Evolutionary conservation across 1,140 invertebrate genomes (phyloP).

Genomic region (Drosophila athabasca): DNA sequence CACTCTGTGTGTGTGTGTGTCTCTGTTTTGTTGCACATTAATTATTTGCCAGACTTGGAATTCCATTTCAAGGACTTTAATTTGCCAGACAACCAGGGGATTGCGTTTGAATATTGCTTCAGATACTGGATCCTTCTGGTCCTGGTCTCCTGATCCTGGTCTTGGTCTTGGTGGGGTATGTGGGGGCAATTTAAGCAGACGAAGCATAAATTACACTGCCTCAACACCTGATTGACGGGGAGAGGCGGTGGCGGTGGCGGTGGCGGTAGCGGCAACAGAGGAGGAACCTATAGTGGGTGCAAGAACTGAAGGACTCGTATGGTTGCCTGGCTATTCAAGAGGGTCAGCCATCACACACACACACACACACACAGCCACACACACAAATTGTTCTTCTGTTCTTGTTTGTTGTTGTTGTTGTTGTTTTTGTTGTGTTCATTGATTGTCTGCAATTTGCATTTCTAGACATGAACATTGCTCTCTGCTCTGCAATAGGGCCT

Average conservation of each 20-base stretch:
- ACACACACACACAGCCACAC: constrained; percentile 23
- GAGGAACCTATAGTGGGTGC: background rate
- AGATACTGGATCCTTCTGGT: background rate
- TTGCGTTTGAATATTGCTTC: constrained; percentile 22
- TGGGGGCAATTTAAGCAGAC: constrained; percentile 32
- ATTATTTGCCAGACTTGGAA: constrained; percentile 44
- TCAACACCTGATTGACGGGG: constrained; percentile 54
- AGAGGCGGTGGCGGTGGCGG: background rate
- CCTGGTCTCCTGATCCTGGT: too few relatives aligned
- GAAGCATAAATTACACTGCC: constrained; percentile 59
- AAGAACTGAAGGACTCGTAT: constrained; percentile 1
- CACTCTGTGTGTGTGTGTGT: constrained; percentile 13
- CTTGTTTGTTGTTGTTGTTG: constrained; percentile 9
- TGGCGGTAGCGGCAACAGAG: too few relatives aligned
- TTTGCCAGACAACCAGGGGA: constrained; percentile 28
- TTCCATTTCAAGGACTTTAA: constrained; percentile 44
- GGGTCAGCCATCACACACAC: constrained; percentile 18
- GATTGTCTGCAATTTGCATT: constrained; percentile 66
- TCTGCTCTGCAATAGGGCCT: background rate
- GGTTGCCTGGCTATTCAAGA: constrained; percentile 38
- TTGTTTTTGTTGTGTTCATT: constrained; percentile 57
- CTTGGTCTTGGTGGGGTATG: background rate
- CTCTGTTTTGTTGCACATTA: constrained; percentile 17
- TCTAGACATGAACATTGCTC: constrained; percentile 49
- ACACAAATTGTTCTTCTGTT: constrained; percentile 13